A percentile compares a stretch with the other conserved stretches of the same genome.
Evolutionary conservation across 2,797 vertebrate genomes (phyloP).

Genomic region (Delichon dasypus): DNA sequence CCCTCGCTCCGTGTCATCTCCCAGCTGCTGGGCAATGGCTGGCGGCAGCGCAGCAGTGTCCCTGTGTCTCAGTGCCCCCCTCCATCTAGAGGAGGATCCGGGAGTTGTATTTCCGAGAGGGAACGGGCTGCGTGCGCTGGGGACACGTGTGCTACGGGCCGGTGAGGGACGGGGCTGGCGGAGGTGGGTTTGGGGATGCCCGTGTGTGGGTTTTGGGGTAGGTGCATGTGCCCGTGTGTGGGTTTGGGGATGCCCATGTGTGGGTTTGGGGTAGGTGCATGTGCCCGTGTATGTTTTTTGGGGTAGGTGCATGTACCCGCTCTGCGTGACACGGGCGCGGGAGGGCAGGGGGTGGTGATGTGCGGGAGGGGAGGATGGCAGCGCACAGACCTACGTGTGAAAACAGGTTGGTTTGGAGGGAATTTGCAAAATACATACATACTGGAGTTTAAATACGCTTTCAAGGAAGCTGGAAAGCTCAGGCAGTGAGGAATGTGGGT

Average conservation of each 20-base stretch:
- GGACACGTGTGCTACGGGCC: not conserved
- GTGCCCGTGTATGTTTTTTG: not conserved
- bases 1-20: not conserved
- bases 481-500: not conserved
- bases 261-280: no score
- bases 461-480: constrained; percentile 36
- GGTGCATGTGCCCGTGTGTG: no score
- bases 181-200: not conserved
- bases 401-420: not conserved
- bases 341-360: not conserved
- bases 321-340: accelerated
- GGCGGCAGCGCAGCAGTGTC: not conserved
- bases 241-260: no score
- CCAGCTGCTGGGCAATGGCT: not conserved
- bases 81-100: not conserved
- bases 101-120: not conserved
- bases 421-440: not conserved
- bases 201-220: not conserved
- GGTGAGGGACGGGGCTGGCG: not conserved
- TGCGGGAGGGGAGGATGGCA: not conserved
- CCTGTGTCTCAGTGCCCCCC: not conserved
- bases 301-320: not conserved
- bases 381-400: accelerated
- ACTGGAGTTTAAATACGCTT: not conserved
- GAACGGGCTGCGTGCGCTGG: not conserved